Base-by-base conservation (phyloP, 2,113 vertebrate genomes). In the Progne subis region DNA sequence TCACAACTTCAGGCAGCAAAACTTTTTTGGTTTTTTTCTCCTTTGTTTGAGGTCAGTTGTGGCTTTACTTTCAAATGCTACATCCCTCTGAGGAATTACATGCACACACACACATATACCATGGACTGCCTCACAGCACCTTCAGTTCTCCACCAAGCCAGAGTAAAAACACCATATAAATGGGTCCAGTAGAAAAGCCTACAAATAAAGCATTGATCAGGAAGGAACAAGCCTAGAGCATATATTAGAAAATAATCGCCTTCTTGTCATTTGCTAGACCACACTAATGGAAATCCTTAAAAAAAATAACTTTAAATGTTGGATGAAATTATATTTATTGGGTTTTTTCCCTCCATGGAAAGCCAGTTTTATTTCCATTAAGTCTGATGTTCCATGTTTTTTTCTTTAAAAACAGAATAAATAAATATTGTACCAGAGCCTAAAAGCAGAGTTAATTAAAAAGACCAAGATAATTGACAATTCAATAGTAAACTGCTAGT, bases 381-480 rank as follows among this genome's bases (percentile, higher is more conserved):
- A 60, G 32, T 70, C 26, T 26, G 41, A 60, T 23, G 34, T 82
- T 90, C 32, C 6, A 1, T 21, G 65, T 84, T 86, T 86, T 91
- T 82, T 47, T 12, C 50, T 69, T 88, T 75, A 86, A 86, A 92
- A 77, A 18, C 11, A 52, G 43, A 82, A 92, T 50, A 77, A 92
- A 92, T 82, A 90, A 88, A 80, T 77, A 78, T 56, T 67, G 12
- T 61, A 44, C 25, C 7, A 39, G 44, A 83, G 28, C 25, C 79
- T 49, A 82, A 95, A 85, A 92, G n/a, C 55, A 78, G 53, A 93
- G 82, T 88, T 90, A 96, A 95, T 95, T 96, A 95, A 93, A 94
- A 94, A 93, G 69, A 82, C 71, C 52, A 39, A 88, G 72, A 81
- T 82, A 95, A 96, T 60, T 96, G 88, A 65, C 86, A 92, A 90